These are phyloP conservation scores for Tricholaema leucomelas DNA, from an alignment of 2,113 vertebrate genomes.

Conservation along the genomic window DNA sequence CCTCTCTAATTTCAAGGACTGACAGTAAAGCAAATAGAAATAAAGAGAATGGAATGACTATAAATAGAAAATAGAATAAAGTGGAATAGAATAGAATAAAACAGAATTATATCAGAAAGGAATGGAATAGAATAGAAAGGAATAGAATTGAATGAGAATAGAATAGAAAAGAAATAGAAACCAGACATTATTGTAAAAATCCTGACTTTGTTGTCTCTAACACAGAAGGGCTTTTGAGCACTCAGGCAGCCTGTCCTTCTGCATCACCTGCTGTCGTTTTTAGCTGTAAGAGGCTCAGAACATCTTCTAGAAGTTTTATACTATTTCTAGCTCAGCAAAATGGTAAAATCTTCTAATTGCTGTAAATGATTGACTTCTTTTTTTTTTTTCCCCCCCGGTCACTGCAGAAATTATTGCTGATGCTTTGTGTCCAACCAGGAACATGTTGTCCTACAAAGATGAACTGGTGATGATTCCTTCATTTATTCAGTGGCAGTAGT, in stretches of 20 bases:
- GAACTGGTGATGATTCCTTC: slow-evolving; percentile 41
- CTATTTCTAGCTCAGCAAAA: slow-evolving; percentile 14
- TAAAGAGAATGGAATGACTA: too few relatives aligned
- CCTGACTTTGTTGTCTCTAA: slow-evolving; percentile 19
- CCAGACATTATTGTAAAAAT: neutral
- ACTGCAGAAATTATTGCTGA: slow-evolving; percentile 33
- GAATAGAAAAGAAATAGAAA: neutral
- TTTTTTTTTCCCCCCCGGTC: neutral
- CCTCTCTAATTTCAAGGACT: neutral
- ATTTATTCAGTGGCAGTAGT: slow-evolving; percentile 63
- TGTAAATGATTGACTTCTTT: slow-evolving; percentile 3
- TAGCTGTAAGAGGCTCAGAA: neutral
- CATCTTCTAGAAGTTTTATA: slow-evolving; percentile 6
- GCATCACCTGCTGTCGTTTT: neutral
- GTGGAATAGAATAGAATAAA: too few relatives aligned
- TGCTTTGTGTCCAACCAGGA: slow-evolving; percentile 15
- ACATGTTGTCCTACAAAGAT: slow-evolving; percentile 46
- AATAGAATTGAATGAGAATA: too few relatives aligned
- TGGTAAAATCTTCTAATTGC: slow-evolving; percentile 8
- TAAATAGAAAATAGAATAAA: too few relatives aligned
- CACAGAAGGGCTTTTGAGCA: neutral
- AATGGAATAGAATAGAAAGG: too few relatives aligned
- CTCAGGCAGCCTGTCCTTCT: slow-evolving; percentile 22
- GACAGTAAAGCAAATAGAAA: neutral
- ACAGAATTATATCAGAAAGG: too few relatives aligned